phyloP scores from a whole-genome alignment of 1,140 invertebrate genomes.

The Drosophila eugracilis region DNA sequence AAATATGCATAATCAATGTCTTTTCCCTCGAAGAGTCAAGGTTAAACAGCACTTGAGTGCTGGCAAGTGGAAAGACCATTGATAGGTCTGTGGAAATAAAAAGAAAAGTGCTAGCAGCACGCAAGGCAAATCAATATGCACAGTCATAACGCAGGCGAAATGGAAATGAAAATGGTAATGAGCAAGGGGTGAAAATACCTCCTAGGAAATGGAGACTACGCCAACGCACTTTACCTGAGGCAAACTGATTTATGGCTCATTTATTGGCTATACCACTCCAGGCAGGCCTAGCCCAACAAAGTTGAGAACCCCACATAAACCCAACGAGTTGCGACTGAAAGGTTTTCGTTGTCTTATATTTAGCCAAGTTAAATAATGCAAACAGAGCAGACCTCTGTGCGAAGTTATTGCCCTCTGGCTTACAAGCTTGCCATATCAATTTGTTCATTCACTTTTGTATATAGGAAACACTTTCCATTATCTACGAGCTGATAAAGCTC shows the following conservation, averaged over 20 bases:
- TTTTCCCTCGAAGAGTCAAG: conserved; percentile 50
- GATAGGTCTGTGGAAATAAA: conserved; percentile 1
- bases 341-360: conserved; percentile 51
- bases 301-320: conserved; percentile 8
- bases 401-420: conserved; percentile 49
- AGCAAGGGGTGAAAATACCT: background rate
- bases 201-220: conserved; percentile 19
- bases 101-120: conserved; percentile 56
- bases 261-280: conserved; percentile 21
- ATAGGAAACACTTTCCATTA: conserved; percentile 31
- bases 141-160: conserved; percentile 11
- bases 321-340: conserved; percentile 49
- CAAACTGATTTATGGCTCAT: conserved; percentile 56
- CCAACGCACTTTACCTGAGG: conserved; percentile 46
- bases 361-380: conserved; percentile 19
- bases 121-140: conserved; percentile 74
- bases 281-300: conserved; percentile 59
- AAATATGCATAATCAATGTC: conserved; percentile 50
- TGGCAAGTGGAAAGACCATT: conserved; percentile 38
- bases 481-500: conserved; percentile 23
- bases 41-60: conserved; percentile 43
- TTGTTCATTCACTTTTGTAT: conserved; percentile 23
- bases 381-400: conserved; percentile 9
- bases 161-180: conserved; percentile 11
- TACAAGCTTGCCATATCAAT: conserved; percentile 28